phyloP scores from a whole-genome alignment of 2,797 vertebrate genomes.

The Thalassophryne amazonica region DNA sequence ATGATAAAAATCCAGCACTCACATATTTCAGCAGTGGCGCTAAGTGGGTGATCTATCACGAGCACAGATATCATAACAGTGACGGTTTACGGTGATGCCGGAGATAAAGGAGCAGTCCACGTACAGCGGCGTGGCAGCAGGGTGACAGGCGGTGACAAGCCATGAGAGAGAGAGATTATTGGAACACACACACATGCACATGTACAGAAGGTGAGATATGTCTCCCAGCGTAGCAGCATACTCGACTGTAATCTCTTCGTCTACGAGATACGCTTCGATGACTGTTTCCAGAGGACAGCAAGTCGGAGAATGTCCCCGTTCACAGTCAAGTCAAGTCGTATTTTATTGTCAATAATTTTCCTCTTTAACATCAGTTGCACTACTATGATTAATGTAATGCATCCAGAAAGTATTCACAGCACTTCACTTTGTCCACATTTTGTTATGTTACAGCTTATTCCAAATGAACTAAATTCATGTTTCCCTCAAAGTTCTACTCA shows the following conservation, averaged over 20 bases:
- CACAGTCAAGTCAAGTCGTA: neutral
- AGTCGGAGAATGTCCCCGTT: neutral
- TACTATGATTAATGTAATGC: too few relatives aligned
- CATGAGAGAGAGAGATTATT: constrained; percentile 69
- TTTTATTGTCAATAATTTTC: too few relatives aligned
- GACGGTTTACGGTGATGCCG: constrained; percentile 84
- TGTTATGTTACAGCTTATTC: too few relatives aligned
- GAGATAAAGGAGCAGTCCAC: constrained; percentile 59
- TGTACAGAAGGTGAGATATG: constrained; percentile 59
- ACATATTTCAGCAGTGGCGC: constrained; percentile 49
- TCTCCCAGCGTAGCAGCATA: constrained; percentile 50
- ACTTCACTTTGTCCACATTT: too few relatives aligned
- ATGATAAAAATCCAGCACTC: constrained; percentile 62
- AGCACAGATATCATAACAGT: constrained; percentile 75
- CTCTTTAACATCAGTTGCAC: too few relatives aligned
- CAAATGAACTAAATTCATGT: too few relatives aligned
- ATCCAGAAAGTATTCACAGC: too few relatives aligned
- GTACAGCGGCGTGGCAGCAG: constrained; percentile 52
- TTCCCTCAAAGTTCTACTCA: too few relatives aligned
- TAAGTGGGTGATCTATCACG: constrained; percentile 72
- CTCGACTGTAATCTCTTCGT: constrained; percentile 63
- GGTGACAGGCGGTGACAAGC: constrained; percentile 67
- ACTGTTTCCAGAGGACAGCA: constrained; percentile 31
- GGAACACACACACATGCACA: constrained; percentile 40
- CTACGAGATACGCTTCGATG: constrained; percentile 56